A percentile compares a stretch with the other conserved stretches of the same genome.
Conservation (phyloP, 2,888 invertebrate genomes). For the Ochropleura plecta region DNA sequence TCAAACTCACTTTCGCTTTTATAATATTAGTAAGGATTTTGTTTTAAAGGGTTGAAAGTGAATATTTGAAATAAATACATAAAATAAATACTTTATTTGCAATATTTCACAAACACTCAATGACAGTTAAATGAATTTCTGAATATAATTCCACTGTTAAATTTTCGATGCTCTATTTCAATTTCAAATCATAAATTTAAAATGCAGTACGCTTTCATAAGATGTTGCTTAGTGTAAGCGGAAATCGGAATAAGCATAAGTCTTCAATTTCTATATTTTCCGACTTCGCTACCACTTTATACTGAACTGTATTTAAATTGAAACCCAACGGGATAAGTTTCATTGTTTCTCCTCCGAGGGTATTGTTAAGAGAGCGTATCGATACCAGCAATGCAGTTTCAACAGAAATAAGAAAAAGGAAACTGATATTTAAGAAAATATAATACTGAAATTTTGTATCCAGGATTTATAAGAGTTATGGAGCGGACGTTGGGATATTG, state of each 20-base stretch:
- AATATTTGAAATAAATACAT: no score
- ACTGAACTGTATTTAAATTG: slow-evolving; percentile 14
- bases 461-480: neutral
- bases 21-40: no score
- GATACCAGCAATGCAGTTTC: slow-evolving; percentile 17
- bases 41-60: no score
- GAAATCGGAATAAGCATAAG: neutral
- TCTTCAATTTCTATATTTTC: slow-evolving; percentile 3
- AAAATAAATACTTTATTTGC: no score
- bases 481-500: neutral
- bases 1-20: no score
- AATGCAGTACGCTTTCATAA: neutral
- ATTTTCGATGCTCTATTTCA: neutral
- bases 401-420: neutral
- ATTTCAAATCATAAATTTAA: neutral
- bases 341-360: slow-evolving; percentile 8
- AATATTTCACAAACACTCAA: neutral
- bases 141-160: neutral
- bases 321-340: slow-evolving; percentile 9
- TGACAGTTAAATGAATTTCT: neutral
- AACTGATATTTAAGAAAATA: neutral
- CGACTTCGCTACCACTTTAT: slow-evolving; percentile 10
- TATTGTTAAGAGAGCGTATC: neutral
- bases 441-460: neutral
- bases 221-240: neutral